phyloP scores from a whole-genome alignment of 2,113 vertebrate species.

The Haemorhous mexicanus region DNA sequence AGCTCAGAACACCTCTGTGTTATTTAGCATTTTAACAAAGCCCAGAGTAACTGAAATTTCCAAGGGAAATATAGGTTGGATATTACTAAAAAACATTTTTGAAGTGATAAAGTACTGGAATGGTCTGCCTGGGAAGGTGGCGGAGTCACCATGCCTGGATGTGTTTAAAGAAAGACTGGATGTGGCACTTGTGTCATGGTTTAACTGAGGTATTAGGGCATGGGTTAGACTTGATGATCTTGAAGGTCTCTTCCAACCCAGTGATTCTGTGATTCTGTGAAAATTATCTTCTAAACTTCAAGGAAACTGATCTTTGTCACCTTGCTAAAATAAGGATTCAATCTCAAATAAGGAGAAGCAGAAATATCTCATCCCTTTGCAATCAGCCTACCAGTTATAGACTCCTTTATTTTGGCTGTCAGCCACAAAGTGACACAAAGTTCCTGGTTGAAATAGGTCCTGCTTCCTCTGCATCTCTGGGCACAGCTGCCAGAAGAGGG shows the following conservation, averaged over 20 bases:
- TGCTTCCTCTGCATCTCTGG: not conserved
- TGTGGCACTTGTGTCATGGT: not conserved
- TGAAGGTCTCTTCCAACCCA: not conserved
- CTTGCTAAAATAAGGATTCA: constrained; percentile 1
- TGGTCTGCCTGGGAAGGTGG: not conserved
- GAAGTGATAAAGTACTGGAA: not conserved
- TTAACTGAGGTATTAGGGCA: not conserved
- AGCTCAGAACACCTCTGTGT: not conserved
- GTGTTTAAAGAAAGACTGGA: not conserved
- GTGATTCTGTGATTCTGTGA: not conserved
- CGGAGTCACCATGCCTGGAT: not conserved
- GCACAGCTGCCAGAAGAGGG: not conserved
- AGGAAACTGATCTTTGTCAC: not conserved
- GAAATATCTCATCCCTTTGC: not conserved
- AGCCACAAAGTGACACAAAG: not conserved
- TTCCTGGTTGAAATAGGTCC: not conserved
- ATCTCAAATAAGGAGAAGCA: not conserved
- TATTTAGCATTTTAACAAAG: not conserved
- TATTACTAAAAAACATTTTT: not conserved
- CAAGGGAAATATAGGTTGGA: not conserved
- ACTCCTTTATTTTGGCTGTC: not conserved
- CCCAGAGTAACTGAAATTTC: not conserved
- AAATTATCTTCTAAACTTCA: not conserved
- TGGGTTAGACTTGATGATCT: not conserved
- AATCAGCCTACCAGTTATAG: not conserved